phyloP scores from a whole-genome alignment of 1,140 invertebrate genomes.

The Drosophila parabipectinata region DNA sequence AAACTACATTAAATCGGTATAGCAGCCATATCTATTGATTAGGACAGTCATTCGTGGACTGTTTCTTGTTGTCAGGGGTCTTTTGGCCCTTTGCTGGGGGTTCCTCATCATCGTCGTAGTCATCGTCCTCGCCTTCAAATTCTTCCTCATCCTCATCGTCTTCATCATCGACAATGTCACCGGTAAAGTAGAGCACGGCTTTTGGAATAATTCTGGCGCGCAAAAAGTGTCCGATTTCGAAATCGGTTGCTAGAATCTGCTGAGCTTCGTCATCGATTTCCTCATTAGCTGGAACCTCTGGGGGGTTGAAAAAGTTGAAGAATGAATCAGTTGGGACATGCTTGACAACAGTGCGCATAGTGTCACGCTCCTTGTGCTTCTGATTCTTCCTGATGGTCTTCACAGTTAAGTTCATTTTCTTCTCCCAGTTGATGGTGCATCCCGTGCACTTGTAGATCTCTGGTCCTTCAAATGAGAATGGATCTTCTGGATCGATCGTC shows the following conservation, averaged over 20 bases:
- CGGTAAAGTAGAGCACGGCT: conserved; percentile 97
- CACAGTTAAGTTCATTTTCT: conserved; percentile 98
- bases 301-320: conserved; percentile 99
- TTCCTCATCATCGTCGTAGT: conserved; percentile 82
- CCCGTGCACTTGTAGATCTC: conserved; percentile 98
- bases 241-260: conserved; percentile 93
- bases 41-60: conserved; percentile 75
- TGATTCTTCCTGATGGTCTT: conserved; percentile 99
- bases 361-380: conserved; percentile 97
- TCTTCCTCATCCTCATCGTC: conserved; percentile 87
- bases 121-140: conserved; percentile 82
- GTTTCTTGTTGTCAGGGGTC: conserved; percentile 64
- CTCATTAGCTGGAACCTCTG: conserved; percentile 87
- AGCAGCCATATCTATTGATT: conserved; percentile 67
- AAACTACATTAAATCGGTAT: conserved; percentile 47
- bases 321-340: conserved; percentile 97
- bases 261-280: conserved; percentile 90
- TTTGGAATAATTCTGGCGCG: conserved; percentile 96
- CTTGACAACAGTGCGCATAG: conserved; percentile 96
- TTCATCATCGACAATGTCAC: conserved; percentile 91
- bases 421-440: conserved; percentile 96
- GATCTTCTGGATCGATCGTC: conserved; percentile 94
- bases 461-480: conserved; percentile 98
- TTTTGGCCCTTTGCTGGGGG: conserved; percentile 59
- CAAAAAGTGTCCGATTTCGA: conserved; percentile 99